Base-by-base conservation (phyloP, 2,113 vertebrate genomes). In the Chaetodon trifascialis region DNA sequence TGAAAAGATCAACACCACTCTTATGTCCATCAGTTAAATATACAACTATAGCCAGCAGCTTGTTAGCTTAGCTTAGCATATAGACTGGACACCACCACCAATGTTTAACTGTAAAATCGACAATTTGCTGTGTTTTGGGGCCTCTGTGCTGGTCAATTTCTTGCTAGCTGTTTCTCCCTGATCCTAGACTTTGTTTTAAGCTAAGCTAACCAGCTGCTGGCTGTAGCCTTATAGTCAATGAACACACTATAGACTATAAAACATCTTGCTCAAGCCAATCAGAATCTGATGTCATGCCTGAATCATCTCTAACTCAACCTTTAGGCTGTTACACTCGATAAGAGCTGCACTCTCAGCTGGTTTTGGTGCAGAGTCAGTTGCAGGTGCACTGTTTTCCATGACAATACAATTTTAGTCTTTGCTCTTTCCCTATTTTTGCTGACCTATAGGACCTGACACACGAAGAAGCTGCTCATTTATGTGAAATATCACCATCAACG, bases 331-430 rank as follows among this genome's bases (percentile, higher is more conserved):
- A 47, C 38, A 73, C 73, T 44, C 49, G 21, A 73, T 55, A 76
- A 51, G 21, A 79, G 52, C 44, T 75, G 58, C 62, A 66, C 30
- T 58, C 40, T 78, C 69, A 69, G 79, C 79, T 55, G n/a, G 15
- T 68, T 77, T 56, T 14, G 10, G 17, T 64, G 79, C 63, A 42
- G 36, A 72, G 63, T 63, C 73, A 63, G 79, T 17, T 63, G 36
- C 73, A 82, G 73, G 62, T 82, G 79, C 49, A 16, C 34, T 23
- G 7, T 76, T 70, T 51, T 51, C 34, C 12, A 60, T 16, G 17
- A n/a, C 14, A 40, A 19, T 55, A 30, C 58, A 42, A 63, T 19
- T 63, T 59, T 2, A 80, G 16, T 44, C n/a, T 23, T 0, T 4
- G 4, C 21, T 56, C 55, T 71, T 25, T 38, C 44, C 56, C 5